Conservation (phyloP, 2,888 invertebrate species). For the Euclidia mi region DNA sequence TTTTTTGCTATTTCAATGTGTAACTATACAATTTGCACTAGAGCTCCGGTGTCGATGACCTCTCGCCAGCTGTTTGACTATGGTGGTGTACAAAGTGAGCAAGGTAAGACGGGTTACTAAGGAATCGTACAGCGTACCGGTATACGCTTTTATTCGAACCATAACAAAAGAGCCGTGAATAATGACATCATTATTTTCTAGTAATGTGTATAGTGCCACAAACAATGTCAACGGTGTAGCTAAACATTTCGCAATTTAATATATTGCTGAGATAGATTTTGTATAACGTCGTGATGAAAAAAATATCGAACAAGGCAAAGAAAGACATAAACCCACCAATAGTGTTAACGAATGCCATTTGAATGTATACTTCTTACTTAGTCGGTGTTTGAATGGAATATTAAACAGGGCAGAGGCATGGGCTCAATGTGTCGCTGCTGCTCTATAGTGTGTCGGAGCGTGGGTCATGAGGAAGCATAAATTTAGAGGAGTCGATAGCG, state of each 20-base stretch:
- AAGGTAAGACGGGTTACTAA: conserved; percentile 78
- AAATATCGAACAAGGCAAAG: conserved; percentile 42
- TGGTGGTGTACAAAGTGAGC: conserved; percentile 77
- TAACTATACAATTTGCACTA: conserved; percentile 88
- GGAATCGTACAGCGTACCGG: conserved; percentile 80
- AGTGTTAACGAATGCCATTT: conserved; percentile 61
- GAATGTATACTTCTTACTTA: conserved; percentile 70
- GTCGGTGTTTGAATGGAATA: conserved; percentile 70
- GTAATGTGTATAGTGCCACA: conserved; percentile 71
- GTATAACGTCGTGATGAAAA: conserved; percentile 30
- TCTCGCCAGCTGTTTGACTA: conserved; percentile 86
- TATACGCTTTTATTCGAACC: conserved; percentile 79
- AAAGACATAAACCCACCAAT: conserved; percentile 48
- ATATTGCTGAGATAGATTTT: conserved; percentile 41
- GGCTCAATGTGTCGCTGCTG: conserved; percentile 66
- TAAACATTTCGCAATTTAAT: conserved; percentile 49
- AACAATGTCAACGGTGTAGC: conserved; percentile 61
- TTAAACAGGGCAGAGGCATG: conserved; percentile 69
- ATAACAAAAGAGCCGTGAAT: conserved; percentile 86
- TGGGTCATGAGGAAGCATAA: conserved; percentile 89
- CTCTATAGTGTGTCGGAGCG: conserved; percentile 66
- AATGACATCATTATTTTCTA: conserved; percentile 84
- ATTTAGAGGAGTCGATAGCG: conserved; percentile 84
- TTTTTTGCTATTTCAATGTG: conserved; percentile 82
- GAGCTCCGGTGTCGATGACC: conserved; percentile 82